Evolutionary conservation across 2,797 vertebrate genomes (phyloP).

Genomic region (Numenius phaeopus): DNA sequence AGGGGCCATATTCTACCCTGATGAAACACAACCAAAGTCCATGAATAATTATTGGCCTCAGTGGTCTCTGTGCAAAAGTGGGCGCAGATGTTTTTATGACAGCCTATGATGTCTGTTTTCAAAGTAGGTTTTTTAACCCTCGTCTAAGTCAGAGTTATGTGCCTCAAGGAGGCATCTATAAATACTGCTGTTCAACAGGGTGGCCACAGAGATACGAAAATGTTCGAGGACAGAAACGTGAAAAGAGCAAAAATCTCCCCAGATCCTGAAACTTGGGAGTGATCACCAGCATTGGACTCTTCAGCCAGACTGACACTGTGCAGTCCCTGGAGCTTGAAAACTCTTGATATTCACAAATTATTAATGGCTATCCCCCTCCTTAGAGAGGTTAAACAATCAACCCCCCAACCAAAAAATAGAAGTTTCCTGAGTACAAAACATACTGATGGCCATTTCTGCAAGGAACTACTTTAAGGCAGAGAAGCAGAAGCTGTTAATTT

Average conservation of each 20-base stretch:
- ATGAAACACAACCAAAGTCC: neutral
- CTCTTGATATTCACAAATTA: neutral
- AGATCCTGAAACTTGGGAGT: neutral
- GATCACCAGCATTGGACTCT: neutral
- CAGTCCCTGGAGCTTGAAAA: neutral
- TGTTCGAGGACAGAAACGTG: neutral
- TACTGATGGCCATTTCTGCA: neutral
- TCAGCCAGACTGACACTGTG: neutral
- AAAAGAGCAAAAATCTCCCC: neutral
- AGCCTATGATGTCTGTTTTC: neutral
- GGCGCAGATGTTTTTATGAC: neutral
- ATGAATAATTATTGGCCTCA: neutral
- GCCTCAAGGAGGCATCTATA: neutral
- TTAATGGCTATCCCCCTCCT: neutral
- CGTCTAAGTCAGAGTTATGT: neutral
- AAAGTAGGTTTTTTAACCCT: neutral
- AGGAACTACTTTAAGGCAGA: neutral
- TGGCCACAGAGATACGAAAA: neutral
- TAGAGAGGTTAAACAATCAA: neutral
- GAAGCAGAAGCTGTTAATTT: neutral
- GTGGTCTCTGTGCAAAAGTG: neutral
- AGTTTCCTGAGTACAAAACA: neutral
- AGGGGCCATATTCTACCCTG: neutral
- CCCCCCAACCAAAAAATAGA: neutral
- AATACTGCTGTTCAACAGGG: neutral